Percentiles rank a stretch among this genome's conserved stretches.
Conservation (phyloP, 2,797 vertebrate species). For the Anguilla pacifica region DNA sequence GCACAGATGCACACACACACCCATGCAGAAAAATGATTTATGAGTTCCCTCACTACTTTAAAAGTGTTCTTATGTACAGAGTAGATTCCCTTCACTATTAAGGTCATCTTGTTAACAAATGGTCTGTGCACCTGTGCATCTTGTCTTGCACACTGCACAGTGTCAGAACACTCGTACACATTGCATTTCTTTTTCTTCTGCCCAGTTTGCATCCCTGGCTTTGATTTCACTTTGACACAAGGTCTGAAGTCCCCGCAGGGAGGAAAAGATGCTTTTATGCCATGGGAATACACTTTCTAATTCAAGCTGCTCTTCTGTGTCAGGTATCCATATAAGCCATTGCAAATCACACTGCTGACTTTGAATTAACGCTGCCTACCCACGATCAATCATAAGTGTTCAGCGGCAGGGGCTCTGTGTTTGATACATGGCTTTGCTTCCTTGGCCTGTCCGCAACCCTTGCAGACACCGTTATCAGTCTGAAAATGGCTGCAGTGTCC, state of each 20-base stretch:
- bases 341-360: slow-evolving; percentile 52
- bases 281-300: slow-evolving; percentile 15
- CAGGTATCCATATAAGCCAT: slow-evolving; percentile 69
- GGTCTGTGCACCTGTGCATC: background rate
- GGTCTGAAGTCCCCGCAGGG: background rate
- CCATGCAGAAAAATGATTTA: background rate
- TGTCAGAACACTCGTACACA: background rate
- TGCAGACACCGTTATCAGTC: background rate
- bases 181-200: background rate
- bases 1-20: background rate
- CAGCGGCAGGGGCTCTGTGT: slow-evolving; percentile 49
- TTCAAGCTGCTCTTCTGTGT: slow-evolving; percentile 51
- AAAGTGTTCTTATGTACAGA: background rate
- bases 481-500: slow-evolving; percentile 3
- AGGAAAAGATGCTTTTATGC: slow-evolving; percentile 13
- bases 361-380: slow-evolving; percentile 66
- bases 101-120: background rate
- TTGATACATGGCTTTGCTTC: slow-evolving; percentile 64
- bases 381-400: slow-evolving; percentile 67
- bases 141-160: background rate
- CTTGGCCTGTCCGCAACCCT: slow-evolving; percentile 27
- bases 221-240: slow-evolving; percentile 17
- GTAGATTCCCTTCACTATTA: slow-evolving; percentile 8
- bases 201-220: background rate
- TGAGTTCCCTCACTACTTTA: background rate